Conservation (phyloP, 2,113 vertebrate species). For the Cephalopholis sonnerati region DNA sequence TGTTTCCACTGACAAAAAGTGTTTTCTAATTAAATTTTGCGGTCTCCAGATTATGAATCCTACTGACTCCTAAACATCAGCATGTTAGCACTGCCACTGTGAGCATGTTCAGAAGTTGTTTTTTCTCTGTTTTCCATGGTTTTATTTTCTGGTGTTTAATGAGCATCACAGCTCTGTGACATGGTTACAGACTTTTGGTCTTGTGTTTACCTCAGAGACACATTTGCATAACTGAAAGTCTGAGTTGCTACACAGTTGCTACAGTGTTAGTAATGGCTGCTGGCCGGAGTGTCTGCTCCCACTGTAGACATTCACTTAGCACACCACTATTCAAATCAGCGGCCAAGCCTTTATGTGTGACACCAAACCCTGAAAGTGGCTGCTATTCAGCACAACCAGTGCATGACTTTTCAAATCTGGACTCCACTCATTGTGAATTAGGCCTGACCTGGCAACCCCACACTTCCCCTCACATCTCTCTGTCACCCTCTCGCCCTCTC, state of each 20-base stretch:
- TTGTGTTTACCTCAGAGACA: neutral
- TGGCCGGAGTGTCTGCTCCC: conserved; percentile 11
- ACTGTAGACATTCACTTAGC: conserved; percentile 28
- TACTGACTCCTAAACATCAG: no score
- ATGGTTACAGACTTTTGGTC: neutral
- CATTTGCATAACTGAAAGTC: conserved; percentile 18
- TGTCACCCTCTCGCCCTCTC: conserved; percentile 17
- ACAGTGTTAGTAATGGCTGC: conserved; percentile 12
- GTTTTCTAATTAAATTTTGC: no score
- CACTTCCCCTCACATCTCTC: conserved; percentile 36
- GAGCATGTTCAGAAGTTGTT: no score
- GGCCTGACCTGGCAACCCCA: conserved; percentile 54
- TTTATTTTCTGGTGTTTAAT: neutral
- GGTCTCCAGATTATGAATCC: no score
- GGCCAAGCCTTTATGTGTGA: conserved; percentile 54
- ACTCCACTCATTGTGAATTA: conserved; percentile 36
- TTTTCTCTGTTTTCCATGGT: neutral
- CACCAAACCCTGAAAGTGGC: conserved; percentile 58
- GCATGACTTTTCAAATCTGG: conserved; percentile 70
- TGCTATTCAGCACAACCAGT: conserved; percentile 77
- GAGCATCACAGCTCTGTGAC: neutral
- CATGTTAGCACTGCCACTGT: no score
- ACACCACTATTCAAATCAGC: conserved; percentile 49
- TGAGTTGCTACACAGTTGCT: conserved; percentile 12
- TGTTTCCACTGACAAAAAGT: no score